Base-by-base conservation (phyloP, 2,797 vertebrate species). In the Megaceryle alcyon region DNA sequence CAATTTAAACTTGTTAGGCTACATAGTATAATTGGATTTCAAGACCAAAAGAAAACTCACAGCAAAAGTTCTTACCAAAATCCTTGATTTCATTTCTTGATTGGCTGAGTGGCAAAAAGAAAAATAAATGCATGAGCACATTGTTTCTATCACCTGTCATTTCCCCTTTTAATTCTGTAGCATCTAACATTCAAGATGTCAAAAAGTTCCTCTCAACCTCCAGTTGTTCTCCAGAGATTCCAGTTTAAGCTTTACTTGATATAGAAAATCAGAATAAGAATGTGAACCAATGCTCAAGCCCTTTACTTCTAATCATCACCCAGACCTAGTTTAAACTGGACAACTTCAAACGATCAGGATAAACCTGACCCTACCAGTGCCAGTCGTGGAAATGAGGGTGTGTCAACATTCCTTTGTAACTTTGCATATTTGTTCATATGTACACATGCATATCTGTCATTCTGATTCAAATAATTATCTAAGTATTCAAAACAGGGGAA, bases 81-180 rank as follows among this genome's bases (percentile, higher is more conserved):
- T 99, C 93, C 99, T 99, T 66, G 99, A 99, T 94, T 99, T 99
- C 21, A 99, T 98, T 94, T 99, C 99, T 90, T 99, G 99, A 43
- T 98, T 99, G 85, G 96, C 99, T 99, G 88, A 48, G 64, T 49
- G 95, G 85, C 75, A 53, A 76, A 97, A 81, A 92, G 35, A 95
- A 66, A 91, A 39, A 94, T 80, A 92, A 92, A 81, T 18, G 4
- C 12, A 64, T 96, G 51, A 90, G 60, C 29, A 88, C 18, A 2
- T 35, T 72, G 29, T 31, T 81, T 81, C 14, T 51, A 9, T 37
- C 6, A 3, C 10, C 29, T 49, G 17, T 4, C 39, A 54, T 35
- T 57, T 66, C 11, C 14, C 26, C 14, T 23, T 66, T 16, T 37
- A 70, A 49, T 48, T 82, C 49, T 64, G 33, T 7, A 77, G 39